Evolutionary conservation across 2,888 invertebrate species (phyloP), one percentile per base, ranked within the genome.

Genomic region (Petrolisthes manimaculis): DNA sequence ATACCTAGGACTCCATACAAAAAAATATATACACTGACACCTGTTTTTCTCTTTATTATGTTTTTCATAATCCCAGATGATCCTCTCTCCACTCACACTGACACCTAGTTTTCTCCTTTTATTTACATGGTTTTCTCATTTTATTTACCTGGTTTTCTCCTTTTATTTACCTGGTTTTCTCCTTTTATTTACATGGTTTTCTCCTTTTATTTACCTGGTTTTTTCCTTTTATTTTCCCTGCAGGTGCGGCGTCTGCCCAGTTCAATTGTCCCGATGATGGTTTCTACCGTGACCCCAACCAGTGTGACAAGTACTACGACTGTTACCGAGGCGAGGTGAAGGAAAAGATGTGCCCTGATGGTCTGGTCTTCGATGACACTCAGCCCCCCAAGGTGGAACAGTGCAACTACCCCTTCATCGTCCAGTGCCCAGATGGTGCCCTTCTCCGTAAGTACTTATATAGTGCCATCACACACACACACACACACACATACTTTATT

Each of bases 301-400:
- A 92, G 79, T 92, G 92, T 84, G 92, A 92, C 90, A 92, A 91
- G 81, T 92, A 92, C 86, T 90, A 91, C 77, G 91, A 91, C 86
- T 92, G 92, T 89, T 90, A 90, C 83, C 89, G 91, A 12, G 91
- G 91, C 51, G 89, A 81, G n/a, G 86, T 88, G 77, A 89, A 71
- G 0, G 90, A 89, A 83, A 86, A 89, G 80, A 86, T 91, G 9
- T 92, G 92, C 86, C 88, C 88, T 9, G 92, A 92, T 69, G 92
- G 92, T 37, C 89, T 91, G 9, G 91, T 92, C 51, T 92, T 92
- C 86, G 91, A 92, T 89, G 69, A 77, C 21, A 80, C 61, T n/a
- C 88, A 83, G 21, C 55, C 83, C 56, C 85, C 86, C 21, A 55
- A 77, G 51, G 86, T 86, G 55, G 91, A 91, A 54, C 89, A 90